A percentile compares a stretch with the other conserved stretches of the same genome.
Evolutionary conservation across 2,888 invertebrate genomes (phyloP).

Genomic region (Andricus quercusramuli): DNA sequence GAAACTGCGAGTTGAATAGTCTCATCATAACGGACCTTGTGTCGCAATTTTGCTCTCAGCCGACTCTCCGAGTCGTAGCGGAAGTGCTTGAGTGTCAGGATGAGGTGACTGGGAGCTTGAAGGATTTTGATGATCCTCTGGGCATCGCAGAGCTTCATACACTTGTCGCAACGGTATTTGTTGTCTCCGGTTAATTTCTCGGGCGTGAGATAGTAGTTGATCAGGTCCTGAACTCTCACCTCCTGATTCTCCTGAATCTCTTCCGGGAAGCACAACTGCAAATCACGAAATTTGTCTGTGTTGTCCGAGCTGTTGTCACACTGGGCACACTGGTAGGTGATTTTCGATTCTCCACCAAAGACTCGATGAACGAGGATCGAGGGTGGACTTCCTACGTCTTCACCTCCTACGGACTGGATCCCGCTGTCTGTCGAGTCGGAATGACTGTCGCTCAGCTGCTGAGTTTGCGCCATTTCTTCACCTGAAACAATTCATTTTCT

Average conservation of each 20-base stretch:
- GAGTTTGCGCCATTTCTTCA: constrained; percentile 70
- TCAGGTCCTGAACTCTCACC: constrained; percentile 87
- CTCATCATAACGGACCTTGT: constrained; percentile 83
- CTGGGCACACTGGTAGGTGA: constrained; percentile 86
- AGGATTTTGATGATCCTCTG: constrained; percentile 86
- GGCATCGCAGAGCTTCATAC: constrained; percentile 88
- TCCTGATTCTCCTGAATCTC: constrained; percentile 74
- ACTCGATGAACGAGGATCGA: constrained; percentile 84
- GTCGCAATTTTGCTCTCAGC: constrained; percentile 89
- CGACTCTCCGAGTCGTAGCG: constrained; percentile 86
- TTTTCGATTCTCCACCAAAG: constrained; percentile 88
- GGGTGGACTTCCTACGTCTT: constrained; percentile 61
- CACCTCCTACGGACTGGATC: constrained; percentile 77
- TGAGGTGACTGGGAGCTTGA: constrained; percentile 87
- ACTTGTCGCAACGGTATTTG: constrained; percentile 89
- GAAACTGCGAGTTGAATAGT: constrained; percentile 78
- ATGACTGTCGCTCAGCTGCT: constrained; percentile 73
- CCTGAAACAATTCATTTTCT: constrained; percentile 55
- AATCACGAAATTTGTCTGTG: constrained; percentile 89
- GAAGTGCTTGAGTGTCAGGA: constrained; percentile 91
- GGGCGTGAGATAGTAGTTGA: constrained; percentile 88
- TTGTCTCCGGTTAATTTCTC: constrained; percentile 91
- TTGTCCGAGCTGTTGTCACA: constrained; percentile 87
- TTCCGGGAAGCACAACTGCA: constrained; percentile 88
- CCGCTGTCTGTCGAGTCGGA: constrained; percentile 78